These are phyloP conservation scores for Monopis laevigella DNA, from an alignment of 2,888 invertebrate species.

Conservation along the genomic window DNA sequence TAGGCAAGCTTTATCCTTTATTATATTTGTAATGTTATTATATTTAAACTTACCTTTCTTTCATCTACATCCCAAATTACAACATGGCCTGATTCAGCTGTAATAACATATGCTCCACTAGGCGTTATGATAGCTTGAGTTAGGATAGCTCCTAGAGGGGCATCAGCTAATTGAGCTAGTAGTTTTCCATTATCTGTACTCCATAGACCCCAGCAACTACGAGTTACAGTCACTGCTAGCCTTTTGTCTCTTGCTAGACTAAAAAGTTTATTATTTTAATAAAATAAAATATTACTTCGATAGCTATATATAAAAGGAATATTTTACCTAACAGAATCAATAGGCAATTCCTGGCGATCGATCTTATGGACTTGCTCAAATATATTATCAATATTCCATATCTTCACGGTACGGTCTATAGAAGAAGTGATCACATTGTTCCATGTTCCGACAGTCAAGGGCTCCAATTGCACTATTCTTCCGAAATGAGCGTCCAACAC, in stretches of 20 bases:
- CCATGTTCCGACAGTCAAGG: conserved; percentile 88
- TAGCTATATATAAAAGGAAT: neutral
- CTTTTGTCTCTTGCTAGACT: conserved; percentile 82
- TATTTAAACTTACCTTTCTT: conserved; percentile 35
- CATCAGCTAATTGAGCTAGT: conserved; percentile 88
- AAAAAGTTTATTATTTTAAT: too few species aligned
- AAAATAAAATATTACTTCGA: too few species aligned
- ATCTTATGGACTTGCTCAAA: conserved; percentile 97
- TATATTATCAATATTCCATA: conserved; percentile 99
- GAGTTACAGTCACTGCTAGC: conserved; percentile 90
- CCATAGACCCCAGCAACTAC: conserved; percentile 96
- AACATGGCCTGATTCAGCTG: conserved; percentile 92
- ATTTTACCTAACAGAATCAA: conserved; percentile 85
- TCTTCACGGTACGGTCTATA: conserved; percentile 96
- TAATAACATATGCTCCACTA: conserved; percentile 84
- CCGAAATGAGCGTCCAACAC: conserved; percentile 97
- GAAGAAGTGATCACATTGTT: conserved; percentile 96
- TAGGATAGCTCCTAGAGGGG: conserved; percentile 92
- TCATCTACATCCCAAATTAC: conserved; percentile 81
- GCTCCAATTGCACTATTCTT: conserved; percentile 90
- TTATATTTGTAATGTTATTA: neutral
- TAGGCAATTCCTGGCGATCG: conserved; percentile 93
- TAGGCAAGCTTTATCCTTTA: neutral
- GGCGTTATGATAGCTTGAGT: conserved; percentile 91
- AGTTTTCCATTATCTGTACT: conserved; percentile 86